These are phyloP conservation scores for Trissolcus japonicus DNA, from an alignment of 2,888 invertebrate genomes.

Conservation along the genomic window DNA sequence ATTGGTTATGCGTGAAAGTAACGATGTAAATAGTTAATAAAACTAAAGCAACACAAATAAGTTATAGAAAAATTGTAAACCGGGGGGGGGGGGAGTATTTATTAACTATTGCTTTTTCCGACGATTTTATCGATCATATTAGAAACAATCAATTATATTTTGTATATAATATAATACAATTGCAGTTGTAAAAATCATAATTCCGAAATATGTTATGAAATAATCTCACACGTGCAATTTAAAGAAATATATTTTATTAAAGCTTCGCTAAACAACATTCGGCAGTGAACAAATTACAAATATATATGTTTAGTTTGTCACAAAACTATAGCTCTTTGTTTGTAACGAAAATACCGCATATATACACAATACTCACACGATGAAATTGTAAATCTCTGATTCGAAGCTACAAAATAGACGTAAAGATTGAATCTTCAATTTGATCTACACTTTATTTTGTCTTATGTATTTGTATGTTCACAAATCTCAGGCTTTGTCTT, in stretches of 20 bases:
- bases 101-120: neutral
- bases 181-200: neutral
- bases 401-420: slow-evolving; percentile 3
- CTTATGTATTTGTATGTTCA: too few species aligned
- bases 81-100: neutral
- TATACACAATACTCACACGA: too few species aligned
- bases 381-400: slow-evolving; percentile 2
- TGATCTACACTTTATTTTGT: too few species aligned
- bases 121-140: neutral
- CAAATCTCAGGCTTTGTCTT: too few species aligned
- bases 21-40: neutral
- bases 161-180: neutral
- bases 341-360: too few species aligned
- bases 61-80: neutral
- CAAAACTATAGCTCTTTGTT: too few species aligned
- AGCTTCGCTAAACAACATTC: slow-evolving; percentile 27
- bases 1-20: slow-evolving; percentile 5
- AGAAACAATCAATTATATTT: neutral
- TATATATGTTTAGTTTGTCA: neutral
- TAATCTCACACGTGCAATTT: slow-evolving; percentile 13
- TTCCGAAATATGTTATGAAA: neutral
- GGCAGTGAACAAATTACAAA: slow-evolving; percentile 34
- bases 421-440: neutral
- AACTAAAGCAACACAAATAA: neutral
- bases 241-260: slow-evolving; percentile 34